phyloP scores from a whole-genome alignment of 2,797 vertebrate species.

The Mormyrus hasselquistii region DNA sequence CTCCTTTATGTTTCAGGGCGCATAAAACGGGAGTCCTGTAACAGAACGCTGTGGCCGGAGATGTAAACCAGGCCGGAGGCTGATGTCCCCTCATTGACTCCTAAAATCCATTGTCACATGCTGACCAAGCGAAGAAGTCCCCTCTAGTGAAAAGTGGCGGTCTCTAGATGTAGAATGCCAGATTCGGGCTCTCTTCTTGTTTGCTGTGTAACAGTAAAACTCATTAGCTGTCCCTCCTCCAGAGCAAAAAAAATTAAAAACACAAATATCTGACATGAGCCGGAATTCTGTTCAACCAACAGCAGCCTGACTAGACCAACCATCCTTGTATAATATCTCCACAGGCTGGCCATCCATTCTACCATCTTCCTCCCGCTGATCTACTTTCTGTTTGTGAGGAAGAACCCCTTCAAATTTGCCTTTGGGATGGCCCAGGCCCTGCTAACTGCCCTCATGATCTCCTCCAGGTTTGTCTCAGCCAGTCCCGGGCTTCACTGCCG shows the following conservation, averaged over 20 bases:
- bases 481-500: not conserved
- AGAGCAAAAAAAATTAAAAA: not conserved
- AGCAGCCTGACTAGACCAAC: not conserved
- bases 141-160: conserved; percentile 24
- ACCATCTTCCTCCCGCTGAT: conserved; percentile 79
- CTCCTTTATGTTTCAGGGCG: conserved; percentile 10
- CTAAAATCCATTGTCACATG: conserved; percentile 54
- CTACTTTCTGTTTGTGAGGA: conserved; percentile 83
- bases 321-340: conserved; percentile 20
- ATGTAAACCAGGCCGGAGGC: conserved; percentile 62
- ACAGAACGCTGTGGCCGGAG: conserved; percentile 28
- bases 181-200: not conserved
- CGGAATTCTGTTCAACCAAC: not conserved
- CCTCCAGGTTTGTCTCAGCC: conserved; percentile 75
- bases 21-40: not conserved
- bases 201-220: not conserved
- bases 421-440: conserved; percentile 94
- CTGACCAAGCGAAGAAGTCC: conserved; percentile 27
- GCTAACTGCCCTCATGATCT: conserved; percentile 95
- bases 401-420: conserved; percentile 85
- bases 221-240: not conserved
- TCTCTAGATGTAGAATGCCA: not conserved
- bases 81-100: conserved; percentile 25
- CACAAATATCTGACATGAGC: not conserved
- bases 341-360: conserved; percentile 86